Conservation (phyloP, 2,113 vertebrate genomes). For the Centropus unirufus region DNA sequence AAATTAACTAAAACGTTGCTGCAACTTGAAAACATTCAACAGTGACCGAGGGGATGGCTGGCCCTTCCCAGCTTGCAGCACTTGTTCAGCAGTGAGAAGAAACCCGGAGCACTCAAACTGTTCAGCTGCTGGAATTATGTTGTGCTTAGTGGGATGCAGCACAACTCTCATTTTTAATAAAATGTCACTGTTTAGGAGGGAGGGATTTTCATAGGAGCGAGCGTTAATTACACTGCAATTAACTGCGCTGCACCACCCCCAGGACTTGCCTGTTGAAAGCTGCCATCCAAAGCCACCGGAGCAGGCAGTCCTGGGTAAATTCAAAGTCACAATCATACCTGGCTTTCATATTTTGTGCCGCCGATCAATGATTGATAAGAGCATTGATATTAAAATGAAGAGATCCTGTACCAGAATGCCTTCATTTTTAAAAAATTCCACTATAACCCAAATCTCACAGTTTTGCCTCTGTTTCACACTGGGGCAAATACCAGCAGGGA, state of each 20-base stretch:
- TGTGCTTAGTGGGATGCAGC: background rate
- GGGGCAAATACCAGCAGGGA: rapidly evolving
- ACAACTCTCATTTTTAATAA: background rate
- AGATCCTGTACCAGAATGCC: rapidly evolving
- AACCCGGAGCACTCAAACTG: background rate
- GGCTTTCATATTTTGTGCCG: rapidly evolving
- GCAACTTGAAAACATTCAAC: rapidly evolving
- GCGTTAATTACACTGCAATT: background rate
- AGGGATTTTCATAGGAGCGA: background rate
- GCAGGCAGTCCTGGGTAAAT: rapidly evolving
- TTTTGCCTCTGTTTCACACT: rapidly evolving
- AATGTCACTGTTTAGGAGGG: rapidly evolving
- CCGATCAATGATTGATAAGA: rapidly evolving
- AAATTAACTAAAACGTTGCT: rapidly evolving
- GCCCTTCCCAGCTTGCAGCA: background rate
- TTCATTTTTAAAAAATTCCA: background rate
- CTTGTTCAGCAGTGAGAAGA: background rate
- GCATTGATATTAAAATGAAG: background rate
- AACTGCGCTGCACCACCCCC: background rate
- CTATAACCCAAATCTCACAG: rapidly evolving
- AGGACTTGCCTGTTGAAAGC: background rate
- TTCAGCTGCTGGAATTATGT: background rate
- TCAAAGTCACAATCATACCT: rapidly evolving
- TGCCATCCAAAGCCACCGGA: rapidly evolving
- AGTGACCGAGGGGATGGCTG: rapidly evolving